Conservation (phyloP, 2,888 invertebrate genomes). For the Macrophya annulata region DNA sequence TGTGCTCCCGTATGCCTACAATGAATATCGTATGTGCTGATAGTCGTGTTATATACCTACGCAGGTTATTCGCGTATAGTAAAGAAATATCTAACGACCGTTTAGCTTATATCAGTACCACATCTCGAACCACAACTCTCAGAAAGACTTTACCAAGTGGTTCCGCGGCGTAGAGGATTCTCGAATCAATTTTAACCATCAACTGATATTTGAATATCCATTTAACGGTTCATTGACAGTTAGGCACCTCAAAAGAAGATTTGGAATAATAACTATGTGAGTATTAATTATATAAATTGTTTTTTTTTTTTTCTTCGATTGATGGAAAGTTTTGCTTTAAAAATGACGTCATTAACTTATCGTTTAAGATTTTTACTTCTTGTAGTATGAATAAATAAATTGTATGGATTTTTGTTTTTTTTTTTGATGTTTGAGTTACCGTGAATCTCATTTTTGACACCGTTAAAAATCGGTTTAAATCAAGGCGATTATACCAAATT, state of each 20-base stretch:
- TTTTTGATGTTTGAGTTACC: not conserved
- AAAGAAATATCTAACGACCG: slow-evolving; percentile 15
- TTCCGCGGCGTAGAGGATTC: slow-evolving; percentile 4
- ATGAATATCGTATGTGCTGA: slow-evolving; percentile 24
- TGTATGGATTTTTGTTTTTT: no score
- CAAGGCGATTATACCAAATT: not conserved
- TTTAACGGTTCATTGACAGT: not conserved
- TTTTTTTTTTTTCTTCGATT: not conserved
- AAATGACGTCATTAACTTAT: not conserved
- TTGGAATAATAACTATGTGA: not conserved
- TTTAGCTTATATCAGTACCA: slow-evolving; percentile 33
- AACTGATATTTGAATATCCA: not conserved
- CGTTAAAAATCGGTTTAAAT: not conserved
- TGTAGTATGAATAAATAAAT: not conserved
- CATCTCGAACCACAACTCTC: slow-evolving; percentile 12
- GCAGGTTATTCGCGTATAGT: slow-evolving; percentile 33
- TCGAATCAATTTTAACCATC: not conserved
- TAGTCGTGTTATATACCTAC: slow-evolving; percentile 3
- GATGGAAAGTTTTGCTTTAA: not conserved
- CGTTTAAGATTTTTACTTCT: not conserved
- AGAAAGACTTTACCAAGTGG: slow-evolving; percentile 29
- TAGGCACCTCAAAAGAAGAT: not conserved
- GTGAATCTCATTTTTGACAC: not conserved
- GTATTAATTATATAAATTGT: not conserved
- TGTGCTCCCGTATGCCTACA: not conserved